Conservation (phyloP, 2,888 invertebrate genomes). For the Coelinius sp. region DNA sequence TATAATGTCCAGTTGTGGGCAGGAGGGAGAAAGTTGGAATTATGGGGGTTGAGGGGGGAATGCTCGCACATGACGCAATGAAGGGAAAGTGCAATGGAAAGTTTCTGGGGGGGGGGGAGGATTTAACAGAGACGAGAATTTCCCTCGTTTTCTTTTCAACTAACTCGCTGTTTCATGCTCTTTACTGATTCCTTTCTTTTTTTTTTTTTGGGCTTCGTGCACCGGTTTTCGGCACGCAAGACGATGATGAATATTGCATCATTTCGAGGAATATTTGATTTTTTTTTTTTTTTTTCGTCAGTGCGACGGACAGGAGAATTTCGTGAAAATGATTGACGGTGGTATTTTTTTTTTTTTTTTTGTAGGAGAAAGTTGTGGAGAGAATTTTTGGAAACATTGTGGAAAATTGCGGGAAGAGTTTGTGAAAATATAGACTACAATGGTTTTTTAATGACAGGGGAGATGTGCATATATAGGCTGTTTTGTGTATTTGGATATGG, state of each 20-base stretch:
- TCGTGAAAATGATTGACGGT: slow-evolving; percentile 18
- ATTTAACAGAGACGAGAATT: not conserved
- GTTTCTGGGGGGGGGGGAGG: not conserved
- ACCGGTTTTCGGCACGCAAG: not conserved
- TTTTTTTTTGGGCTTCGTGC: not conserved
- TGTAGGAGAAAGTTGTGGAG: not conserved
- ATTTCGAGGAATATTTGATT: not conserved
- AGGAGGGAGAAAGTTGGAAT: not conserved
- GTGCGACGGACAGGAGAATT: not conserved
- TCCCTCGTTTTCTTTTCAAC: not conserved
- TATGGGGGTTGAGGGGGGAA: slow-evolving; percentile 5
- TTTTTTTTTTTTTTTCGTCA: not conserved
- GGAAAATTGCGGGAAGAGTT: slow-evolving; percentile 12
- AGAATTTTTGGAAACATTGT: not conserved
- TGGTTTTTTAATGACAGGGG: slow-evolving; percentile 25
- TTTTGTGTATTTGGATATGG: slow-evolving; percentile 11
- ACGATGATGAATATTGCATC: not conserved
- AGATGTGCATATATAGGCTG: slow-evolving; percentile 10
- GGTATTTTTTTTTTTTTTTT: not conserved
- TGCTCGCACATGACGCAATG: not conserved
- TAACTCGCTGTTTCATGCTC: not conserved
- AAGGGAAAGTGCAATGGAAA: slow-evolving; percentile 6
- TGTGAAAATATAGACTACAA: not conserved
- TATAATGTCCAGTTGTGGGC: not conserved
- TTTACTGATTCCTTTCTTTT: not conserved